Percentiles rank a stretch among this genome's conserved stretches.
These are phyloP conservation scores for Eubucco bourcierii DNA, from an alignment of 2,113 vertebrate species.

Conservation along the genomic window DNA sequence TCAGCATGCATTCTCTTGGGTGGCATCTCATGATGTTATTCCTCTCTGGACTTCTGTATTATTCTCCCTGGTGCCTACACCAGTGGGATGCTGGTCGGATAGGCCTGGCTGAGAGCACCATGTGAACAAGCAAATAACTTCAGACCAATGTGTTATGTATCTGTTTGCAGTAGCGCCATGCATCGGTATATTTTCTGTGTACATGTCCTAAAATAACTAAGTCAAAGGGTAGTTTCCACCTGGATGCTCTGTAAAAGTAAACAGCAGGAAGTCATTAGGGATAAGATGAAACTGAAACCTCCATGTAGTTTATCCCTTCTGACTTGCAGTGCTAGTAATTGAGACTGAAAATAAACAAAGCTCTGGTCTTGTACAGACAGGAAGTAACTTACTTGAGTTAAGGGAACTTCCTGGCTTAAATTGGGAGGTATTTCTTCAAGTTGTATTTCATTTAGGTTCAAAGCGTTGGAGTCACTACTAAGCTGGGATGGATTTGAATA, in stretches of 20 bases:
- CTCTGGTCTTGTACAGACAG: background rate
- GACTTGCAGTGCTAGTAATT: background rate
- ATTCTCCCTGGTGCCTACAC: background rate
- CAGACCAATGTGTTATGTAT: background rate
- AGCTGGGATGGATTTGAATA: constrained; percentile 43
- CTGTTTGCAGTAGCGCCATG: background rate
- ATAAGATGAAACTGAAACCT: background rate
- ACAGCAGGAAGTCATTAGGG: background rate
- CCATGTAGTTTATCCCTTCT: background rate
- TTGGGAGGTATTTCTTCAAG: background rate
- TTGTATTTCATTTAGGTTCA: background rate
- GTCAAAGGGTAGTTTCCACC: background rate
- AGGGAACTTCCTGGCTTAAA: constrained; percentile 2
- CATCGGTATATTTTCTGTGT: background rate
- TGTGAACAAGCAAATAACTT: background rate
- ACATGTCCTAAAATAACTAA: background rate
- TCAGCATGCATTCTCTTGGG: constrained; percentile 58
- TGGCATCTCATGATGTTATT: constrained; percentile 74
- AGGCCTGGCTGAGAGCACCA: constrained; percentile 18
- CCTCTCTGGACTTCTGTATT: constrained; percentile 45
- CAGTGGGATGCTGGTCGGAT: constrained; percentile 2
- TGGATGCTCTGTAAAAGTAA: constrained; percentile 1
- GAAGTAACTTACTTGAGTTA: background rate
- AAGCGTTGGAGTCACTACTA: background rate
- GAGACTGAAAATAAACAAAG: background rate